Conservation (phyloP, 2,888 invertebrate genomes). For the Monoplex corrugatus region DNA sequence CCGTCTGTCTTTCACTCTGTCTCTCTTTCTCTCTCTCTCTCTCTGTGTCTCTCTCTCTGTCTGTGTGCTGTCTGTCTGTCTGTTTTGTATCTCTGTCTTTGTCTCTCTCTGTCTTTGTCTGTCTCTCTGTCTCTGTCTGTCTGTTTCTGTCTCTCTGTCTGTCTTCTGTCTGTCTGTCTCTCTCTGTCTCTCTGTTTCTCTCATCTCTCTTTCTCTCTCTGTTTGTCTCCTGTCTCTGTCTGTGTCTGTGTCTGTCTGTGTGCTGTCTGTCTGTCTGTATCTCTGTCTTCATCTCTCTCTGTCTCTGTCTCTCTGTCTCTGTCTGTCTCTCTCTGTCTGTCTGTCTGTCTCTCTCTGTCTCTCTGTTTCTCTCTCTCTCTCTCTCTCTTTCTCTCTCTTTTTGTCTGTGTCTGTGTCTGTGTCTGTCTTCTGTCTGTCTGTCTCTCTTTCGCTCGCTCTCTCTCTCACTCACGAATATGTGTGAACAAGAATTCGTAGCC, state of each 20-base stretch:
- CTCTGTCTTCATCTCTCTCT: background rate
- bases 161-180: background rate
- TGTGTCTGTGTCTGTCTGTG: background rate
- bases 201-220: background rate
- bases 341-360: conserved; percentile 6
- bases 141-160: background rate
- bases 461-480: too few species aligned
- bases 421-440: too few species aligned
- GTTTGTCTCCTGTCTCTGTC: background rate
- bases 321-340: background rate
- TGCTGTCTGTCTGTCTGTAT: background rate
- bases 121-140: background rate
- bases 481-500: too few species aligned
- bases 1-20: background rate
- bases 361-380: background rate
- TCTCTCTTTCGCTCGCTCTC: too few species aligned
- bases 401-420: too few species aligned
- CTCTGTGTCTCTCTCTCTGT: background rate
- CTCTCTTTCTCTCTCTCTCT: background rate
- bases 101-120: background rate
- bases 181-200: background rate
- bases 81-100: background rate
- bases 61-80: background rate
- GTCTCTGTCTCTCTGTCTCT: background rate
- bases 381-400: too few species aligned